A percentile compares a stretch with the other conserved stretches of the same genome.
These are phyloP conservation scores for Pocillopora damicornis DNA, from an alignment of 64 coral and sea anemone genomes.

Conservation along the genomic window DNA sequence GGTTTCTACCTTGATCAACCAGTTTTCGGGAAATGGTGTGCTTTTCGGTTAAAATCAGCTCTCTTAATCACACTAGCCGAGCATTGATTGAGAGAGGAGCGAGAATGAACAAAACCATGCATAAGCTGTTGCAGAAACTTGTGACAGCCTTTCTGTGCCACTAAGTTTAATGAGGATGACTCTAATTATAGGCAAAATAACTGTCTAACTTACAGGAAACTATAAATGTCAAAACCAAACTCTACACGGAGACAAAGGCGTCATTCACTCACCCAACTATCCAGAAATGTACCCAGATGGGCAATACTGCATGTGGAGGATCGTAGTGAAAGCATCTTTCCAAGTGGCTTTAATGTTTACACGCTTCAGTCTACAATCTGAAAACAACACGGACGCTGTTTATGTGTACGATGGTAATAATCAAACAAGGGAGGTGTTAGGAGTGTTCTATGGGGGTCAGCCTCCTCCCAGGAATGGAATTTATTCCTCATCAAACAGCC, in stretches of 20 bases:
- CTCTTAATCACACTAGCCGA: too few species aligned
- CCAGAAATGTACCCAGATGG: slow-evolving; percentile 52
- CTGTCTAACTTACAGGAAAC: too few species aligned
- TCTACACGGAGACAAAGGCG: not conserved
- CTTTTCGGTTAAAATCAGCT: too few species aligned
- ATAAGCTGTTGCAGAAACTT: too few species aligned
- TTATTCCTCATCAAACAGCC: slow-evolving; percentile 13
- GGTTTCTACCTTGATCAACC: too few species aligned
- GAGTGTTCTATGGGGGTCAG: slow-evolving; percentile 27
- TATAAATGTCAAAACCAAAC: slow-evolving; percentile 15
- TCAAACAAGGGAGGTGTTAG: slow-evolving; percentile 10
- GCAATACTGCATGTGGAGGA: slow-evolving; percentile 60
- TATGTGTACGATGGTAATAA: slow-evolving; percentile 20
- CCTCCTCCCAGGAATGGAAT: slow-evolving; percentile 31
- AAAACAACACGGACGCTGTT: slow-evolving; percentile 26
- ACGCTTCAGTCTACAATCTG: slow-evolving; percentile 29
- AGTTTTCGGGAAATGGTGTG: too few species aligned
- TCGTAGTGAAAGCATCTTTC: not conserved
- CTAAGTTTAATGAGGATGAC: too few species aligned
- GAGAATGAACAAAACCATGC: too few species aligned
- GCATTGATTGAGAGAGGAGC: too few species aligned
- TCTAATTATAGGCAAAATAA: too few species aligned
- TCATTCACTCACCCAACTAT: slow-evolving; percentile 44
- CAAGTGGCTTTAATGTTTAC: slow-evolving; percentile 37
- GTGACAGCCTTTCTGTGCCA: too few species aligned